These are phyloP conservation scores for Frankliniella intonsa DNA, from an alignment of 2,888 invertebrate species.

Conservation along the genomic window DNA sequence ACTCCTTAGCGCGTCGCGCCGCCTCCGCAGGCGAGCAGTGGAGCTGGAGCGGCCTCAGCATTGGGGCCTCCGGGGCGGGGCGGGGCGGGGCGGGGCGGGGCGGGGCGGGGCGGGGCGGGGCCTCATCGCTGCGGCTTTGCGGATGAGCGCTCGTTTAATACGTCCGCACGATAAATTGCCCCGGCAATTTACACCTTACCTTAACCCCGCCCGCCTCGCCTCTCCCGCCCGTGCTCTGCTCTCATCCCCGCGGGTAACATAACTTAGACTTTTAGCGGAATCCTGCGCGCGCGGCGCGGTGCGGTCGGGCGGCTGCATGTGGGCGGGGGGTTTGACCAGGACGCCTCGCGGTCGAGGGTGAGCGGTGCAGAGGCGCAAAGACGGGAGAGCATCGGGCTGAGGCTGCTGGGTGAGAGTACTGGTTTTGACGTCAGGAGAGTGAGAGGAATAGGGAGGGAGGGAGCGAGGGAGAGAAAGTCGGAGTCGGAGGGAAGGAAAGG, in stretches of 20 bases:
- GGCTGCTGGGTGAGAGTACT: background rate
- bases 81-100: background rate
- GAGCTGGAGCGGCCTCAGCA: too few species aligned
- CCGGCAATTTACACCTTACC: conserved; percentile 6
- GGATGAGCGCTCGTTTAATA: conserved; percentile 9
- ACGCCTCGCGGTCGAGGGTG: too few species aligned
- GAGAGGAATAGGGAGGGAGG: background rate
- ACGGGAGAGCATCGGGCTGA: background rate
- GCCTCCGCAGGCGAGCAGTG: too few species aligned
- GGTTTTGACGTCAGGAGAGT: background rate
- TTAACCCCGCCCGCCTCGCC: background rate
- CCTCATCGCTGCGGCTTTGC: background rate
- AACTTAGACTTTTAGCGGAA: background rate
- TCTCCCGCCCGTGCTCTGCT: background rate
- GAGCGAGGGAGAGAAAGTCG: background rate
- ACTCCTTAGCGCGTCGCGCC: too few species aligned
- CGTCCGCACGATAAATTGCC: conserved; percentile 14
- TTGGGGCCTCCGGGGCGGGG: background rate
- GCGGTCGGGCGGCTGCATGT: too few species aligned
- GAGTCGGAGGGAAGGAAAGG: too few species aligned
- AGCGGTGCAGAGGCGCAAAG: too few species aligned
- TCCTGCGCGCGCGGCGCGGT: background rate
- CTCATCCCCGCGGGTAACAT: background rate
- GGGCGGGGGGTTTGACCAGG: too few species aligned
- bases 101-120: background rate